phyloP scores from a whole-genome alignment of 2,797 vertebrate species.

The Lepilemur ruficaudatus region DNA sequence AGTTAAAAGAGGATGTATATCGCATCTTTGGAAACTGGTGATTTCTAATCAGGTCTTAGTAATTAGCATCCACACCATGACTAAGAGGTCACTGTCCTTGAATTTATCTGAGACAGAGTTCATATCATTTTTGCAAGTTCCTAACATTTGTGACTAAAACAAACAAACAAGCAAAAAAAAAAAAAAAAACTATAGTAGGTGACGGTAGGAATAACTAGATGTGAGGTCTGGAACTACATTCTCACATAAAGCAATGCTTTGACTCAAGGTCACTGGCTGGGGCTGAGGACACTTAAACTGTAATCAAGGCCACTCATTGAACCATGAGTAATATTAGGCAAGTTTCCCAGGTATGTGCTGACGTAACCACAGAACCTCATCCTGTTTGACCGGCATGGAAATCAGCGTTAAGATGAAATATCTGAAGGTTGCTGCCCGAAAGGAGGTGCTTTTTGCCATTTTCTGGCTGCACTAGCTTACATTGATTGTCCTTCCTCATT shows the following conservation, averaged over 20 bases:
- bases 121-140: neutral
- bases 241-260: slow-evolving; percentile 1
- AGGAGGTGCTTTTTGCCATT: slow-evolving; percentile 18
- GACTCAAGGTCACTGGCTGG: slow-evolving; percentile 54
- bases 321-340: slow-evolving; percentile 71
- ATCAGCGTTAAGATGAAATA: slow-evolving; percentile 26
- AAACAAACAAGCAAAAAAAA: too few relatives aligned
- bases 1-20: neutral
- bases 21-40: neutral
- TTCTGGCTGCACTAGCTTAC: neutral
- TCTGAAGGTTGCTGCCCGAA: slow-evolving; percentile 49
- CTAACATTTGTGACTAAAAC: neutral
- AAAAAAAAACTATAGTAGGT: neutral
- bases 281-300: slow-evolving; percentile 45
- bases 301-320: slow-evolving; percentile 56
- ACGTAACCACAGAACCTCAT: slow-evolving; percentile 58
- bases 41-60: neutral
- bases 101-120: neutral
- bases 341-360: slow-evolving; percentile 59
- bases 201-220: neutral
- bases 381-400: slow-evolving; percentile 64
- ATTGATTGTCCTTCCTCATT: slow-evolving; percentile 55
- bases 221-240: neutral
- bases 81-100: neutral
- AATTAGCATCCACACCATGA: neutral